A percentile compares a stretch with the other conserved stretches of the same genome.
Evolutionary conservation across 2,888 invertebrate genomes (phyloP).

Genomic region (Syrista parreyssii): DNA sequence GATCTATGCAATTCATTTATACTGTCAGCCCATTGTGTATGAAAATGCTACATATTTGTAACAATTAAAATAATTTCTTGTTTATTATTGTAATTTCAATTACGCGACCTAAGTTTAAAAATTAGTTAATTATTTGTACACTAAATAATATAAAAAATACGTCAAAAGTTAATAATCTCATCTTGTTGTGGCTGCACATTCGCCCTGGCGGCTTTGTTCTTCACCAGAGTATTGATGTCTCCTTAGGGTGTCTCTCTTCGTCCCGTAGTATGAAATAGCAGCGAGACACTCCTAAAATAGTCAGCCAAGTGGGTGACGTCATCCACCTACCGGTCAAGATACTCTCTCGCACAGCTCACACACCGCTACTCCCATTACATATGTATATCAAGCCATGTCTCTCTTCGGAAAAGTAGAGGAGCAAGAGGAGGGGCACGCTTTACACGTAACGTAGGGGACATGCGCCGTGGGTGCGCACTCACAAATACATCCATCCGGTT

Average conservation of each 20-base stretch:
- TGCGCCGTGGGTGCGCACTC: neutral
- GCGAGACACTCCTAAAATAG: conserved; percentile 62
- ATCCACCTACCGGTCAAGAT: conserved; percentile 48
- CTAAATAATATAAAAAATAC: conserved; percentile 38
- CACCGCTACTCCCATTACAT: neutral
- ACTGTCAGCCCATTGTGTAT: conserved; percentile 13
- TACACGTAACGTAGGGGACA: neutral
- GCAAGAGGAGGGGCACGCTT: neutral
- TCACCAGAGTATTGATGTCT: conserved; percentile 3
- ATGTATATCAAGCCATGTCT: neutral
- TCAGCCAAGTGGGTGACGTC: conserved; percentile 57
- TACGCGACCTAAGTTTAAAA: conserved; percentile 20
- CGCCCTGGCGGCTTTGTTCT: neutral
- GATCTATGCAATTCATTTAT: conserved; percentile 1
- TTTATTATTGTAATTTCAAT: conserved; percentile 4
- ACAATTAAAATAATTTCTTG: conserved; percentile 15
- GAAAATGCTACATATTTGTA: conserved; percentile 20
- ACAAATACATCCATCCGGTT: neutral
- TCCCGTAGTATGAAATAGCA: conserved; percentile 13
- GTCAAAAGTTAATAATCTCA: neutral
- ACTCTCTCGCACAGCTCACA: conserved; percentile 33
- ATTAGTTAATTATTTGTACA: conserved; percentile 62
- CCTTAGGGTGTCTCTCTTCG: conserved; percentile 10
- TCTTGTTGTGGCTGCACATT: neutral
- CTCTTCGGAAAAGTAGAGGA: neutral